phyloP scores from a whole-genome alignment of 1,140 invertebrate species.

The Achroia grisella region DNA sequence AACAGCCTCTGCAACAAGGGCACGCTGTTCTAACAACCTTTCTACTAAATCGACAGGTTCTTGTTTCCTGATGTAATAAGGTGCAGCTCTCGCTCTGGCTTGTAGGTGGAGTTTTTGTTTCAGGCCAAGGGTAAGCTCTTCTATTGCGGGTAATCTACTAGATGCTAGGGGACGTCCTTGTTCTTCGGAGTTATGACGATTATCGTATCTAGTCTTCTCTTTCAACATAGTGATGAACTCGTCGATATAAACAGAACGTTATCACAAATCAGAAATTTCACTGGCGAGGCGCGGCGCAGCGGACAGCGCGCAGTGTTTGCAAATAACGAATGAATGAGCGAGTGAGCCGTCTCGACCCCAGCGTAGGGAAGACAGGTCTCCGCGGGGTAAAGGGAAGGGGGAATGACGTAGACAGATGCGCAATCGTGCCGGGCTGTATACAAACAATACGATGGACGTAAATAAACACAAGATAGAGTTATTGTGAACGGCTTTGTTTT shows the following conservation, averaged over 20 bases:
- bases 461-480: constrained; percentile 67
- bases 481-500: constrained; percentile 59
- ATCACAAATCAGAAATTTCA: constrained; percentile 40
- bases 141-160: constrained; percentile 59
- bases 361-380: constrained; percentile 55
- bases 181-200: constrained; percentile 41
- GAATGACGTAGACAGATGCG: constrained; percentile 65
- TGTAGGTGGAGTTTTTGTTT: constrained; percentile 71
- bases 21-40: constrained; percentile 62
- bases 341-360: constrained; percentile 57
- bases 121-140: constrained; percentile 62
- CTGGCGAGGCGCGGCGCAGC: constrained; percentile 37
- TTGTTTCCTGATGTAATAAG: constrained; percentile 70
- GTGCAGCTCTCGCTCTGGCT: constrained; percentile 64
- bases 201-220: constrained; percentile 55
- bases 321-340: constrained; percentile 70
- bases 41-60: constrained; percentile 69
- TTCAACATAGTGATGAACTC: constrained; percentile 59
- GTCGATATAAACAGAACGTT: constrained; percentile 16
- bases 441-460: constrained; percentile 72
- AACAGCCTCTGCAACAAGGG: constrained; percentile 67
- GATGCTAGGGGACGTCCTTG: constrained; percentile 44
- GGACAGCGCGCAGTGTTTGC: constrained; percentile 39
- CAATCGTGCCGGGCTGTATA: constrained; percentile 71
- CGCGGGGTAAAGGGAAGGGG: constrained; percentile 41